Base-by-base conservation (phyloP, 23 tunicate species). In the Oikopleura vanhoeffeni region DNA sequence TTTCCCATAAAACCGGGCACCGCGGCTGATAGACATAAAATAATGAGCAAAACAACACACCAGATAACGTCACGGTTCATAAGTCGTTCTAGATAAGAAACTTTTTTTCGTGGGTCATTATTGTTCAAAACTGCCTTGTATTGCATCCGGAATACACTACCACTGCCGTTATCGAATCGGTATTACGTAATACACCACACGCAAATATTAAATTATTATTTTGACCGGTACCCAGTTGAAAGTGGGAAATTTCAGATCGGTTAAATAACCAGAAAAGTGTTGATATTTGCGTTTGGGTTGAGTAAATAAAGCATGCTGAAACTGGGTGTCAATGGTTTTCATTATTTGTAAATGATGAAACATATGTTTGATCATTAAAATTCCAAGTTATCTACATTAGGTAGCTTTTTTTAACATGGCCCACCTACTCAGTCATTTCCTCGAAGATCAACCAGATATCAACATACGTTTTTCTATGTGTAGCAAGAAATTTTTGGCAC, bases 111-210 rank as follows among this genome's bases (percentile, higher is more conserved):
- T 83, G 98, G 98, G 39, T 93, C 98, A 87, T 93, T 93, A 76
- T 93, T 93, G 85, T 89, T 93, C 27, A 93, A 85, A 91, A 93
- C 90, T 1, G 98, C 98, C 77, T 93, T 42, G 98, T 93, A 84
- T 93, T 93, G 41, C 90, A 91, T n/a, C 98, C 98, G 13, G 98
- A 94, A 83, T 93, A 93, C 24, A 93, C 83, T 4, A 93, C 94
- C 40, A 93, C 88, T 41, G 94, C 98, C 83, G 89, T 94, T 4
- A 93, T 90, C 41, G 89, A 89, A 83, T 93, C 98, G 0, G 98
- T 93, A 87, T 93, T 93, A 40, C 98, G 77, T 41, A 93, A 87
- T 28, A 93, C 90, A 57, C 98, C 89, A 0, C 98, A 94, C 1
- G 95, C 87, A 39, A 89, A 85, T 40, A 93, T 86, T 36, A 93